Evolutionary conservation across 2,797 vertebrate species (phyloP).

Genomic region (Tarsius wallacei): DNA sequence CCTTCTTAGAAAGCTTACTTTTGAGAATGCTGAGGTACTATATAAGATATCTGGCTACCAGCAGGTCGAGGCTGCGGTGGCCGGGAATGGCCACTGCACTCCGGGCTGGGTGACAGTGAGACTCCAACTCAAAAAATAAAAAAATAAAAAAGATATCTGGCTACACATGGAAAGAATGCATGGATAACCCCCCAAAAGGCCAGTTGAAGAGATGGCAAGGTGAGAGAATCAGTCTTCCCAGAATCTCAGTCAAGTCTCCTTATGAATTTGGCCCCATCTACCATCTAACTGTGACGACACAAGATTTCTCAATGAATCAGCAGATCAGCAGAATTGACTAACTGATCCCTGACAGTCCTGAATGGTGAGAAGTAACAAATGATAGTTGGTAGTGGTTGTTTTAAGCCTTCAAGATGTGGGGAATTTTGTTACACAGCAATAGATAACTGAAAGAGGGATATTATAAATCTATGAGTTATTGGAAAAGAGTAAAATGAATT

Average conservation of each 20-base stretch:
- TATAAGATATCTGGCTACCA: not conserved
- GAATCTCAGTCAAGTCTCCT: not conserved
- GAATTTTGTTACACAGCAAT: not conserved
- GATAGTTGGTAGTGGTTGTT: not conserved
- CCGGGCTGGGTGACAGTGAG: too few relatives aligned
- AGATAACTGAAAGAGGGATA: not conserved
- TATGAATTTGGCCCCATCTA: not conserved
- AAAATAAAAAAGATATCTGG: not conserved
- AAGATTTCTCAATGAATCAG: not conserved
- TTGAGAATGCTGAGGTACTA: not conserved
- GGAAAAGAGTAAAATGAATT: not conserved
- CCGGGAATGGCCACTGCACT: too few relatives aligned
- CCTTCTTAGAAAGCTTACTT: not conserved
- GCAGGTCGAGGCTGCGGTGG: too few relatives aligned
- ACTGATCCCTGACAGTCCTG: not conserved
- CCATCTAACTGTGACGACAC: not conserved
- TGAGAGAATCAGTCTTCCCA: not conserved
- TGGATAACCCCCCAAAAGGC: too few relatives aligned
- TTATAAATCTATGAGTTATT: not conserved
- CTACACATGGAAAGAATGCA: accelerated
- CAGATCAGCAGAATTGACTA: not conserved
- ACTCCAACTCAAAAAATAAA: too few relatives aligned
- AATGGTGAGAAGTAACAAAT: not conserved
- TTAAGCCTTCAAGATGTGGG: not conserved
- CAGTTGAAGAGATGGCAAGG: too few relatives aligned